phyloP scores from a whole-genome alignment of 2,113 vertebrate species.

The Sitta europaea region DNA sequence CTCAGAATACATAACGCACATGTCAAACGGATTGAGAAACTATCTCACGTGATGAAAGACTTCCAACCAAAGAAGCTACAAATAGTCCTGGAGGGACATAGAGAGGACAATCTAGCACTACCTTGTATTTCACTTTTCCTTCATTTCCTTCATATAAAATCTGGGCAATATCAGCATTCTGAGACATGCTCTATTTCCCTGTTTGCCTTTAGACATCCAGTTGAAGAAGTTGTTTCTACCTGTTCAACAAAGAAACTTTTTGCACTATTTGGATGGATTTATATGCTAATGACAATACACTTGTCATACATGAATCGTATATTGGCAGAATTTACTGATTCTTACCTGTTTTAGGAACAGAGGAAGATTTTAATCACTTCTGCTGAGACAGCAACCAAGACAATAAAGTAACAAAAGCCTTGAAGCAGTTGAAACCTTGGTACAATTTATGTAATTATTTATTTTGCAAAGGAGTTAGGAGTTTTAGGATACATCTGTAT shows the following conservation, averaged over 20 bases:
- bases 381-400: not conserved
- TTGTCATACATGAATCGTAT: not conserved
- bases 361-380: not conserved
- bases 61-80: not conserved
- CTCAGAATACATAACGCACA: not conserved
- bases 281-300: not conserved
- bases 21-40: accelerated
- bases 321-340: not conserved
- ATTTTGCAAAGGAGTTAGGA: not conserved
- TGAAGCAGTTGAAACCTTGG: accelerated
- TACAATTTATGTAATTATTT: not conserved
- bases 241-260: not conserved
- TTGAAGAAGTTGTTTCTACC: not conserved
- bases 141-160: not conserved
- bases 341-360: not conserved
- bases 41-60: not conserved
- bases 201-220: not conserved
- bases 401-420: not conserved
- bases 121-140: not conserved
- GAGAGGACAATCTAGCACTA: not conserved
- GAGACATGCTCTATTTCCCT: not conserved
- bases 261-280: not conserved
- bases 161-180: not conserved
- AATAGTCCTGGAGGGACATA: not conserved
- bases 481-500: not conserved